These are phyloP conservation scores for Xyrichtys novacula DNA, from an alignment of 2,797 vertebrate genomes.

Conservation along the genomic window DNA sequence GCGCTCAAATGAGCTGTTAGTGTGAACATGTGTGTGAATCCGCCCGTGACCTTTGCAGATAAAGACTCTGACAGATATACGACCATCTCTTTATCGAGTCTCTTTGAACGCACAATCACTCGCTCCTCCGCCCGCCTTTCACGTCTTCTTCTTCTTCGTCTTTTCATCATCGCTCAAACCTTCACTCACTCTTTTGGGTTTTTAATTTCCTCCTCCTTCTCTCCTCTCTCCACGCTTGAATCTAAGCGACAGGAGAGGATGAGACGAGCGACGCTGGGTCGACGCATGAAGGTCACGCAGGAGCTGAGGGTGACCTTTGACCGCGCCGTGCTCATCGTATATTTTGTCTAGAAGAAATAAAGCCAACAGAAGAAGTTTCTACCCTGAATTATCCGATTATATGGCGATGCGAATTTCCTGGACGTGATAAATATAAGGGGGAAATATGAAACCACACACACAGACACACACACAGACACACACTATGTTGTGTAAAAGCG, in stretches of 20 bases:
- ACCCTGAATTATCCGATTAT: too few relatives aligned
- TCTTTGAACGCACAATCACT: slow-evolving; percentile 35
- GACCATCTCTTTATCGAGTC: slow-evolving; percentile 38
- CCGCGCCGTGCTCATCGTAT: too few relatives aligned
- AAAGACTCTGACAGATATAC: slow-evolving; percentile 66
- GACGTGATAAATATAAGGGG: not conserved
- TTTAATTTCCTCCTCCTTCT: not conserved
- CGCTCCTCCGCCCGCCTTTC: slow-evolving; percentile 13
- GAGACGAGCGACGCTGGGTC: too few relatives aligned
- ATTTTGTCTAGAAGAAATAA: too few relatives aligned
- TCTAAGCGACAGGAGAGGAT: too few relatives aligned
- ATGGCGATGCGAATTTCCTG: too few relatives aligned
- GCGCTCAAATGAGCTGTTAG: slow-evolving; percentile 9
- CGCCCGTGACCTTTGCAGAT: slow-evolving; percentile 58
- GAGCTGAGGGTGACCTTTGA: too few relatives aligned
- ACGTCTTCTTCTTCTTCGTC: not conserved
- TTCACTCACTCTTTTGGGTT: not conserved
- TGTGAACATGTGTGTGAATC: slow-evolving; percentile 31
- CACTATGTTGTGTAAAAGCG: slow-evolving; percentile 8
- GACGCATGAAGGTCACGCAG: too few relatives aligned
- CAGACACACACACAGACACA: slow-evolving; percentile 16
- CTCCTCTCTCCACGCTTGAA: too few relatives aligned
- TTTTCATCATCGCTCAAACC: not conserved
- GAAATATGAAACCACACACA: not conserved
- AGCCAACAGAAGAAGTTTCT: too few relatives aligned